phyloP scores from a whole-genome alignment of 2,113 vertebrate species.

The Lepidothrix coronata region DNA sequence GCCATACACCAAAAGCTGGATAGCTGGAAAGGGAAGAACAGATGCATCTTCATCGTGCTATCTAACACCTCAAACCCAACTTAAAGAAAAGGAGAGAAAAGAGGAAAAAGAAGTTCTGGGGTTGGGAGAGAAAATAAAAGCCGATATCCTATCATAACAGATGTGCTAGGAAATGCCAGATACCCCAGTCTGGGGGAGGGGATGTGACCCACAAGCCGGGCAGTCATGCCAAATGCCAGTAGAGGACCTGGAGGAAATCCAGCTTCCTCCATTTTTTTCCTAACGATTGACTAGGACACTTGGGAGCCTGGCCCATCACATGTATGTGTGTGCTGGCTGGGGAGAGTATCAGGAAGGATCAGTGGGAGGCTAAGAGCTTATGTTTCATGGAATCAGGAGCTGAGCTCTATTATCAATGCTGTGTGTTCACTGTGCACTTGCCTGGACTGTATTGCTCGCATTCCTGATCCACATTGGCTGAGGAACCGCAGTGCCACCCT shows the following conservation, averaged over 20 bases:
- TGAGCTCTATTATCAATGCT: not conserved
- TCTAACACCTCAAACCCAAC: not conserved
- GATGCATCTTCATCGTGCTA: not conserved
- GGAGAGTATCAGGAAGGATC: not conserved
- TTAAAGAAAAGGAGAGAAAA: not conserved
- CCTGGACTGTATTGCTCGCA: not conserved
- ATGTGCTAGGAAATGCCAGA: not conserved
- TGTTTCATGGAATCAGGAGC: not conserved
- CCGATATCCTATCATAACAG: not conserved
- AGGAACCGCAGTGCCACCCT: not conserved
- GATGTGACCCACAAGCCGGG: not conserved
- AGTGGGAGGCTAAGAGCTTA: not conserved
- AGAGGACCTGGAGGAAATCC: not conserved
- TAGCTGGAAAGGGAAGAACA: not conserved
- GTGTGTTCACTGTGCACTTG: not conserved
- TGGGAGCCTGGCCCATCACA: not conserved
- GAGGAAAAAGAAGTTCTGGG: not conserved
- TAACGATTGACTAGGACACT: not conserved
- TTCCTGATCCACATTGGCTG: not conserved
- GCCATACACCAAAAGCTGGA: not conserved
- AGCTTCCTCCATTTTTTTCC: not conserved
- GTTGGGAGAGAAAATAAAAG: not conserved
- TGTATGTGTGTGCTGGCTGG: not conserved
- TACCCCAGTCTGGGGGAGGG: not conserved
- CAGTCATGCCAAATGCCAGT: not conserved